Evolutionary conservation across 1,140 invertebrate genomes (phyloP), one percentile per base, ranked within the genome.

Genomic region (Zaprionus ornatus): DNA sequence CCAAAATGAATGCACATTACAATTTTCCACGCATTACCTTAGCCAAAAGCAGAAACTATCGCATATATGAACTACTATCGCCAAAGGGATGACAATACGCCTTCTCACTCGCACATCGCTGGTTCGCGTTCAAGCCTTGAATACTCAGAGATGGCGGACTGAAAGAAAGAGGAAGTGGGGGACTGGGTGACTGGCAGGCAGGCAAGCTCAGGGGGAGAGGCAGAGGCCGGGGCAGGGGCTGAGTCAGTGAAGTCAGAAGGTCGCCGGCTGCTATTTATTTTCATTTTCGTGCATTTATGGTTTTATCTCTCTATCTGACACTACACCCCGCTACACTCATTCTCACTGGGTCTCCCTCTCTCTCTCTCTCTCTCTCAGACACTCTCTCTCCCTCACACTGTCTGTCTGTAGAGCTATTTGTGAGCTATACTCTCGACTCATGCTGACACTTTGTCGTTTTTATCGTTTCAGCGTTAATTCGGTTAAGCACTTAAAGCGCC

Each of bases 391-490:
- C 40, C 1, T 1, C n/a, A 27, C 25, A 27, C 25, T 27, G 3
- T 4, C 15, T 12, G 23, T 50, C 19, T 54, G n/a, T 5, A 5
- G 6, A 13, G 13, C 56, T 62, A 37, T 61, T 27, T 68, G 45
- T 56, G 37, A 52, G 62, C 64, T 19, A 69, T 37, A 69, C 52
- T 65, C 52, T 65, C 54, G 55, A 73, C 59, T 79, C 74, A 77
- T 75, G 66, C 80, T 88, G 84, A 88, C 84, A 88, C 85, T 88
- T 88, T 88, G 85, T 88, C 85, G 85, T 90, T 88, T 88, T 88
- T 88, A 88, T 88, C 85, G 85, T 88, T 88, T 76, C 85, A 88
- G 85, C 85, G 81, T 88, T 88, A 88, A 88, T 88, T 85, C 79
- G 78, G 85, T 90, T 88, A 90, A 88, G 85, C 81, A 88, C 85